These are phyloP conservation scores for Anodontia alba DNA, from an alignment of 2,888 invertebrate species.

Conservation along the genomic window DNA sequence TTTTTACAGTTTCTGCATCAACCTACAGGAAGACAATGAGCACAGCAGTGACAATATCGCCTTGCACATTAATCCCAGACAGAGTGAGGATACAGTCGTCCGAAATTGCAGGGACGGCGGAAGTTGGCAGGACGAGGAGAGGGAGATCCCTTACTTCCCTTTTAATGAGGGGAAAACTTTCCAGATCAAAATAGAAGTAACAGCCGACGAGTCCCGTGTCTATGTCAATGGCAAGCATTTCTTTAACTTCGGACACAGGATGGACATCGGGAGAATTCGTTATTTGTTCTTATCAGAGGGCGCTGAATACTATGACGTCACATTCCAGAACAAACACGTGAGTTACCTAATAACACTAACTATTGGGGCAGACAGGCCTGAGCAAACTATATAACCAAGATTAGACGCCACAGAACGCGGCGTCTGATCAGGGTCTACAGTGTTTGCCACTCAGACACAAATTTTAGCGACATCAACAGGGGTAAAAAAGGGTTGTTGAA, in stretches of 20 bases:
- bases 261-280: slow-evolving; percentile 87
- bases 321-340: slow-evolving; percentile 68
- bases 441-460: no score
- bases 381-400: no score
- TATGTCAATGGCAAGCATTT: slow-evolving; percentile 89
- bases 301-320: slow-evolving; percentile 86
- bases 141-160: slow-evolving; percentile 86
- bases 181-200: slow-evolving; percentile 87
- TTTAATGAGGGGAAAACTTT: slow-evolving; percentile 88
- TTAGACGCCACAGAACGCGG: no score
- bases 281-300: slow-evolving; percentile 91
- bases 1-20: slow-evolving; percentile 66
- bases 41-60: slow-evolving; percentile 85
- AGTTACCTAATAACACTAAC: slow-evolving; percentile 43
- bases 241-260: slow-evolving; percentile 88
- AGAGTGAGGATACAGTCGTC: slow-evolving; percentile 88
- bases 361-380: no score
- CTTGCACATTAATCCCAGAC: slow-evolving; percentile 92
- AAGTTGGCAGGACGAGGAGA: slow-evolving; percentile 88
- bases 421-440: no score
- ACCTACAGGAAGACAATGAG: slow-evolving; percentile 58
- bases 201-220: slow-evolving; percentile 58
- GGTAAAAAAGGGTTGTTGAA: no score
- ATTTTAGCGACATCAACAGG: no score
- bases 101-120: slow-evolving; percentile 89